A percentile compares a stretch with the other conserved stretches of the same genome.
Evolutionary conservation across 2,797 vertebrate species (phyloP).

Genomic region (Pygocentrus nattereri): DNA sequence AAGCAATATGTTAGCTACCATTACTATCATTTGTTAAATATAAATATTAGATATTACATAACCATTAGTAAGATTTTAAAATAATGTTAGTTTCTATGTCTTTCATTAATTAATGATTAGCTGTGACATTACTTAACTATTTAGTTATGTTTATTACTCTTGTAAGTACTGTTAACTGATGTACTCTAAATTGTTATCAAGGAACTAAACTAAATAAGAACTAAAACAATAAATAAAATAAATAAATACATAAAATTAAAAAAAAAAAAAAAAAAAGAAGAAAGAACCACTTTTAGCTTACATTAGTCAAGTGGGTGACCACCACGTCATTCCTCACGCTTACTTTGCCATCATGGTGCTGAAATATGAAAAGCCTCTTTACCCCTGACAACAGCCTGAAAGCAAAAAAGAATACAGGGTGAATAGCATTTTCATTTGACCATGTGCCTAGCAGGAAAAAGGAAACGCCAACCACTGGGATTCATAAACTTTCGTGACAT

Average conservation of each 20-base stretch:
- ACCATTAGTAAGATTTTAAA: too few relatives aligned
- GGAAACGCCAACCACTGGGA: background rate
- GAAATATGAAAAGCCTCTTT: slow-evolving; percentile 96
- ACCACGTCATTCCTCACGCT: slow-evolving; percentile 90
- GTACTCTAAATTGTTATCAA: background rate
- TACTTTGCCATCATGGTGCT: slow-evolving; percentile 92
- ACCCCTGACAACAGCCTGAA: slow-evolving; percentile 95
- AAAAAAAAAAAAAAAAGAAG: too few relatives aligned
- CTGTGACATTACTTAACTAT: too few relatives aligned
- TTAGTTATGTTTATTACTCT: too few relatives aligned
- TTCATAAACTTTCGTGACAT: too few relatives aligned
- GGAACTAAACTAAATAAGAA: background rate
- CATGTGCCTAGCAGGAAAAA: background rate
- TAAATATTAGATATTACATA: too few relatives aligned
- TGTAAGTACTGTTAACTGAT: too few relatives aligned
- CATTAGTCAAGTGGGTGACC: slow-evolving; percentile 95
- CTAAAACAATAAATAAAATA: background rate
- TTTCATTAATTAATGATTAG: too few relatives aligned
- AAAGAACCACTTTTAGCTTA: slow-evolving; percentile 73
- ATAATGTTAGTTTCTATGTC: too few relatives aligned
- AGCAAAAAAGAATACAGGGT: slow-evolving; percentile 40
- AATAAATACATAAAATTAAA: too few relatives aligned
- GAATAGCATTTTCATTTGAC: background rate
- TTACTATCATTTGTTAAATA: too few relatives aligned
- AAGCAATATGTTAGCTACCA: too few relatives aligned